Base-by-base conservation (phyloP, 2,888 invertebrate species). In the Oscheius sp. region DNA sequence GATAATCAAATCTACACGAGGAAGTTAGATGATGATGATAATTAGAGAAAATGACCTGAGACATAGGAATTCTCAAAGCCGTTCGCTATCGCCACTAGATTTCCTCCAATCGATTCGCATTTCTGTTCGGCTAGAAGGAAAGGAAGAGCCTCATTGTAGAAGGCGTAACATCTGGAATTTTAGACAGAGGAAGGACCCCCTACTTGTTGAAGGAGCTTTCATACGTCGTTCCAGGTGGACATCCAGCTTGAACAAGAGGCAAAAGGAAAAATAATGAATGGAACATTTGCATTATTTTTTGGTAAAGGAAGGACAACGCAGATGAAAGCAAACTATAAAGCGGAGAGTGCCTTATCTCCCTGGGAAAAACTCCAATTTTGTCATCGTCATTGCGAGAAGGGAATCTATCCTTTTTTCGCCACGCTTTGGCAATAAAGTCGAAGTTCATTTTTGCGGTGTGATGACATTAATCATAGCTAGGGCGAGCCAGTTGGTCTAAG, bases 61-160 rank as follows among this genome's bases (percentile, higher is more conserved):
- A 48, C 48, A 25, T 48, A 48, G 12, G 48, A 48, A 23, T 48
- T 48, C 25, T 48, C 48, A 23, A 48, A 48, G 3, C 48, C 48
- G 25, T 48, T 48, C 23, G 15, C 17, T 12, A 48, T 48, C 12
- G 48, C 8, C 10, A 48, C 23, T 6, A 48, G 20, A 15, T 15
- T 48, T 3, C 23, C 48, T 6, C 48, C 48, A 23, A 48, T 23
- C 17, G 20, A 25, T 4, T 48, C 12, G 12, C 48, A 48, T 20
- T 23, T 4, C 25, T 48, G 15, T 48, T 48, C 48, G 12, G 48
- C 8, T 6, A 48, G 25, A 5, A 48, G 25, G 12, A 48, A 48
- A 3, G 48, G 12, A 12, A 20, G 20, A 4, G 48, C 12, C 20
- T 20, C 4, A 23, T 48, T 48, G 23, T 23, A 17, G 25, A 48